Conservation (phyloP, 2,113 vertebrate species). For the Platanista minor region DNA sequence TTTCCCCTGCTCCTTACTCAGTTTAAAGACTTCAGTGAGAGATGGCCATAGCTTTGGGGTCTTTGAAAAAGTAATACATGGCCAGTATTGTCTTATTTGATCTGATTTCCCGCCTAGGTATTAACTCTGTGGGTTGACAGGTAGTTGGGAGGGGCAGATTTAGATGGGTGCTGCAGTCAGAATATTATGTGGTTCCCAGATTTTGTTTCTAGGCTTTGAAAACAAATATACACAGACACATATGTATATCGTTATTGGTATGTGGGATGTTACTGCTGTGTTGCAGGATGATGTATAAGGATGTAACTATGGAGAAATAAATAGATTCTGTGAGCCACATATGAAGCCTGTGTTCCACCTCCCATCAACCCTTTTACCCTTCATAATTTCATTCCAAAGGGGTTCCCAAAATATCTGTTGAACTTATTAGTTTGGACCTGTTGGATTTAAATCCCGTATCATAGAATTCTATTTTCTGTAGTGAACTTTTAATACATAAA, state of each 20-base stretch:
- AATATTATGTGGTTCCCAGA: background rate
- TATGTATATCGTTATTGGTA: background rate
- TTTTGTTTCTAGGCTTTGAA: background rate
- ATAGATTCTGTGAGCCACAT: background rate
- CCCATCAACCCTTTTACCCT: background rate
- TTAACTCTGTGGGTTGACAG: background rate
- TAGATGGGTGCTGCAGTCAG: background rate
- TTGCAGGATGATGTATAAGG: background rate
- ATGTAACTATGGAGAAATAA: background rate
- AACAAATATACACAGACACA: background rate
- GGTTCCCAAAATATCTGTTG: background rate
- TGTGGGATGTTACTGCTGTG: background rate
- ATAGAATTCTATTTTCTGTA: background rate
- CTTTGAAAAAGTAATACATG: conserved; percentile 24
- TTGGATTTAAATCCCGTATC: background rate
- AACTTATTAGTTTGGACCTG: background rate
- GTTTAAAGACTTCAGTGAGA: conserved; percentile 34
- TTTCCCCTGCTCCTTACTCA: conserved; percentile 50
- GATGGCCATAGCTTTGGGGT: background rate
- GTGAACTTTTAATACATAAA: conserved; percentile 16
- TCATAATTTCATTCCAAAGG: background rate
- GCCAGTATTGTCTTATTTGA: background rate
- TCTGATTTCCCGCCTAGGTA: background rate
- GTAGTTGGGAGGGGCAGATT: background rate
- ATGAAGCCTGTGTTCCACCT: background rate